Conservation (phyloP, 2,797 vertebrate species). For the Odontamblyopus rebecca region DNA sequence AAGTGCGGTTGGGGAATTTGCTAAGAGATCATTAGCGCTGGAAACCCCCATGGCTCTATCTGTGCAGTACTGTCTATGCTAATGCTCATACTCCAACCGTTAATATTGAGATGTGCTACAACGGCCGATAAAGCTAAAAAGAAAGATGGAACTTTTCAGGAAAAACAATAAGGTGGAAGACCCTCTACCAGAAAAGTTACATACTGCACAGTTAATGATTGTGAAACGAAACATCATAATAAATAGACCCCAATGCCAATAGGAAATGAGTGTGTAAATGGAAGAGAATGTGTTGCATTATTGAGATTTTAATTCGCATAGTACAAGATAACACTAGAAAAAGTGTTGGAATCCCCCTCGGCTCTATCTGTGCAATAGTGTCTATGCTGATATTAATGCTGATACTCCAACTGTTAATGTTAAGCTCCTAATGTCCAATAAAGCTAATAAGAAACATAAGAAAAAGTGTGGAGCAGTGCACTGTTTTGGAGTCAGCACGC, state of each 20-base stretch:
- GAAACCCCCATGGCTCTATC: conserved; percentile 42
- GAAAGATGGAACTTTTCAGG: not conserved
- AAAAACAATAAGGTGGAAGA: not conserved
- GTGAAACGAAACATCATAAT: not conserved
- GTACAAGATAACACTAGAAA: not conserved
- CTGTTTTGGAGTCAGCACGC: conserved; percentile 82
- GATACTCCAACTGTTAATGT: conserved; percentile 73
- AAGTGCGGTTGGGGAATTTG: conserved; percentile 50
- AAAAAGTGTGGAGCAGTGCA: conserved; percentile 46
- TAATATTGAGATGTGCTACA: conserved; percentile 73
- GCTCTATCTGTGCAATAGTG: conserved; percentile 29
- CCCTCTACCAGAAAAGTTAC: no score
- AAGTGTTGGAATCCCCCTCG: conserved; percentile 42
- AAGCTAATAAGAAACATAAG: conserved; percentile 25
- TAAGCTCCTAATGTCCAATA: conserved; percentile 71
- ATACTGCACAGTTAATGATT: no score
- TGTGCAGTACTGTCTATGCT: conserved; percentile 41
- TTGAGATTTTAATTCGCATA: not conserved
- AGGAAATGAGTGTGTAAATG: not conserved
- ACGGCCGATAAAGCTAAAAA: conserved; percentile 58
- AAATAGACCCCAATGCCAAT: not conserved
- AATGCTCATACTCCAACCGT: conserved; percentile 68
- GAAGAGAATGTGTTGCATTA: not conserved
- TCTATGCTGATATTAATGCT: conserved; percentile 54
- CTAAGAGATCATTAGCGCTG: conserved; percentile 67